These are phyloP conservation scores for Ataeniobius toweri DNA, from an alignment of 2,797 vertebrate genomes.

Conservation along the genomic window DNA sequence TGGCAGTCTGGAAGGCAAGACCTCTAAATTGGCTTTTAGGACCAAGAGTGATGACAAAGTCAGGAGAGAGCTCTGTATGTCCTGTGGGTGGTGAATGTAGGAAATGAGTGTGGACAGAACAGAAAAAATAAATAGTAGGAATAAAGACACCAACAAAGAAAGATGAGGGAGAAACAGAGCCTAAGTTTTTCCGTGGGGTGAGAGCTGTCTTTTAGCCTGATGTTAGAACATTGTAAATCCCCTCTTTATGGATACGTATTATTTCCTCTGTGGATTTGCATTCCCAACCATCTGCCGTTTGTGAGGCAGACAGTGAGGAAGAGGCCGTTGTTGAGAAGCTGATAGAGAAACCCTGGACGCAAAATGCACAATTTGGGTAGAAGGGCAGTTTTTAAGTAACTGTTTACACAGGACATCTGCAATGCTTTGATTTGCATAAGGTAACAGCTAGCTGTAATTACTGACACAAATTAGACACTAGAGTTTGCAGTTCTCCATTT, in stretches of 20 bases:
- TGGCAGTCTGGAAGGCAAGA: slow-evolving; percentile 54
- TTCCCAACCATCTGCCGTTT: slow-evolving; percentile 56
- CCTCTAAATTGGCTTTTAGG: slow-evolving; percentile 68
- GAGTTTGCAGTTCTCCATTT: slow-evolving; percentile 16
- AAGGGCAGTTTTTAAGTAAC: slow-evolving; percentile 31
- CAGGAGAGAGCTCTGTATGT: slow-evolving; percentile 38
- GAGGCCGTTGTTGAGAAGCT: slow-evolving; percentile 37
- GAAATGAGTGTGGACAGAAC: slow-evolving; percentile 47
- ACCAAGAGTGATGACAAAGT: slow-evolving; percentile 29
- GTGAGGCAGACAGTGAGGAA: slow-evolving; percentile 51
- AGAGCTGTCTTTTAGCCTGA: slow-evolving; percentile 52
- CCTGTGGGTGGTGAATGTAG: slow-evolving; percentile 40
- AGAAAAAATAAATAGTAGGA: slow-evolving; percentile 14
- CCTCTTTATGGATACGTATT: slow-evolving; percentile 66
- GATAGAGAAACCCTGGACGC: slow-evolving; percentile 10
- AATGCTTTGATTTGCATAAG: slow-evolving; percentile 52
- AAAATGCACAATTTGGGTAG: slow-evolving; percentile 23
- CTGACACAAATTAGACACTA: slow-evolving; percentile 42
- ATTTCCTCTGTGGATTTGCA: slow-evolving; percentile 59
- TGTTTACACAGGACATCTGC: slow-evolving; percentile 51
- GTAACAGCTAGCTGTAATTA: slow-evolving; percentile 51
- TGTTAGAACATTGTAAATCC: slow-evolving; percentile 70
- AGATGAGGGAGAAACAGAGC: slow-evolving; percentile 45
- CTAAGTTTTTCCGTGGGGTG: slow-evolving; percentile 56
- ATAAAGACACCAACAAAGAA: slow-evolving; percentile 38